Percentiles rank a stretch among this genome's conserved stretches.
These are phyloP conservation scores for Agonum fuliginosum DNA, from an alignment of 2,888 invertebrate species.

Conservation along the genomic window DNA sequence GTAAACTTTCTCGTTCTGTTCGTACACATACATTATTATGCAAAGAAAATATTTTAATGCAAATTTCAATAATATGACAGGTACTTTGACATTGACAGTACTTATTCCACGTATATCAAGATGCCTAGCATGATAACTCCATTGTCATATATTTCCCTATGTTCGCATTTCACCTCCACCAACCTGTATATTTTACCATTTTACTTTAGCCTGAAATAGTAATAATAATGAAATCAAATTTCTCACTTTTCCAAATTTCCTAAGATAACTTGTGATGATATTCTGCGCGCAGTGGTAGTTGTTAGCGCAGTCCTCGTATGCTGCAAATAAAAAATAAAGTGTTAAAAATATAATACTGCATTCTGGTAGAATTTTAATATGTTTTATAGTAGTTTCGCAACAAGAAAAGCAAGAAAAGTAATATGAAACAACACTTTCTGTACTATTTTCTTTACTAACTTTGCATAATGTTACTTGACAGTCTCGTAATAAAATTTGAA, in stretches of 20 bases:
- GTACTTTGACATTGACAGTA: too few relatives aligned
- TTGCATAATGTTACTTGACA: conserved; percentile 18
- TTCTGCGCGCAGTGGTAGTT: conserved; percentile 76
- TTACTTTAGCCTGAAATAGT: conserved; percentile 74
- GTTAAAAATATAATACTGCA: neutral
- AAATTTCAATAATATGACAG: too few relatives aligned
- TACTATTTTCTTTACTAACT: conserved; percentile 27
- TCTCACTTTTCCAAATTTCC: conserved; percentile 75
- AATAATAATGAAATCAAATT: conserved; percentile 75
- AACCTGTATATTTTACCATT: too few relatives aligned
- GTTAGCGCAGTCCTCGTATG: conserved; percentile 77
- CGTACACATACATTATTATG: too few relatives aligned
- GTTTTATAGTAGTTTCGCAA: neutral
- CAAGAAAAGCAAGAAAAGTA: conserved; percentile 10
- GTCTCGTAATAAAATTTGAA: conserved; percentile 24
- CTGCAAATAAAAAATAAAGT: conserved; percentile 68
- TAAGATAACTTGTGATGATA: conserved; percentile 77
- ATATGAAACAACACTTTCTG: conserved; percentile 30
- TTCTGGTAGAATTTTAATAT: conserved; percentile 14
- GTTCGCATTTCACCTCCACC: too few relatives aligned
- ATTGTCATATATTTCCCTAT: too few relatives aligned
- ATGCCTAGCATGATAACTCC: too few relatives aligned
- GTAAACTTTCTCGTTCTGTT: too few relatives aligned
- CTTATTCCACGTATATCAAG: too few relatives aligned
- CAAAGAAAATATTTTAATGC: too few relatives aligned